phyloP scores from a whole-genome alignment of 2,113 vertebrate species.

The Chrysemys picta region DNA sequence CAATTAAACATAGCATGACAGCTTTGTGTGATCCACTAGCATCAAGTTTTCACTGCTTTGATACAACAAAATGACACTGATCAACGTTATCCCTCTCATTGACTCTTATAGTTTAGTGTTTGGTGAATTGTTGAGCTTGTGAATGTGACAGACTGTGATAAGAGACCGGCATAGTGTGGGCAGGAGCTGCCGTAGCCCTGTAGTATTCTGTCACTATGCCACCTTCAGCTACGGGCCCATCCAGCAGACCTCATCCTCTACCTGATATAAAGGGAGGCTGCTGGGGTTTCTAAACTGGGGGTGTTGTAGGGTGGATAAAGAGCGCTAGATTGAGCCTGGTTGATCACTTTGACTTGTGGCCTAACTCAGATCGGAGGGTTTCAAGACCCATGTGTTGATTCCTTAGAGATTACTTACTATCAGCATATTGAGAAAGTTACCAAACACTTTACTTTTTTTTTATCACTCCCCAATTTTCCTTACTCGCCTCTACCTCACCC shows the following conservation, averaged over 20 bases:
- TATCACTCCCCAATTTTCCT: neutral
- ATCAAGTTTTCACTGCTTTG: neutral
- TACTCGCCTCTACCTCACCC: neutral
- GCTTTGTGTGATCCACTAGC: neutral
- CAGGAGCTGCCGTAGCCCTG: neutral
- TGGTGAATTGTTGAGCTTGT: rapidly evolving
- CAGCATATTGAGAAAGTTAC: too few relatives aligned
- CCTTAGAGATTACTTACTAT: too few relatives aligned
- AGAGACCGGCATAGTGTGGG: rapidly evolving
- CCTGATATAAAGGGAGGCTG: too few relatives aligned
- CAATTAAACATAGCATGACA: neutral
- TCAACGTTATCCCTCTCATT: neutral
- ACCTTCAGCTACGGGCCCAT: neutral
- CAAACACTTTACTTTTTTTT: too few relatives aligned
- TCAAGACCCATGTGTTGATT: too few relatives aligned
- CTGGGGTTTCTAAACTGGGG: too few relatives aligned
- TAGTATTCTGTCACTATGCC: neutral
- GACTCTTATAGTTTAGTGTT: neutral
- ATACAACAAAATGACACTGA: neutral
- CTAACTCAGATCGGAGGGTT: neutral
- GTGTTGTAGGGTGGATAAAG: too few relatives aligned
- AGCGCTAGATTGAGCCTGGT: neutral
- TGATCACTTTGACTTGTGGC: neutral
- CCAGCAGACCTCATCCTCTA: neutral
- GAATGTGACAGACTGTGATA: rapidly evolving